phyloP scores from a whole-genome alignment of 1,140 invertebrate genomes.

The Papilio aristodemus region DNA sequence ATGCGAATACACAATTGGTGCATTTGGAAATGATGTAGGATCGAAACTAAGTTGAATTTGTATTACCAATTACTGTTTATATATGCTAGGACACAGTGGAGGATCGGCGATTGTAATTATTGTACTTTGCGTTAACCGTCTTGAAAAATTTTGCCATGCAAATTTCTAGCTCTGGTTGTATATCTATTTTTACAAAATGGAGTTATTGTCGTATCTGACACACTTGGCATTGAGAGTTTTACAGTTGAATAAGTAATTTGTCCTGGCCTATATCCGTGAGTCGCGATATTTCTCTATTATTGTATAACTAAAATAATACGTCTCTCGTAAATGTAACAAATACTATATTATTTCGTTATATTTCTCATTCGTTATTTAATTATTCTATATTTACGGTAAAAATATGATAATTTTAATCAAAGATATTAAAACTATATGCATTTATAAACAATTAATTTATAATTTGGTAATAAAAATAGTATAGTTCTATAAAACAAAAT shows the following conservation, averaged over 20 bases:
- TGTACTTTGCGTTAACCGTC: too few relatives aligned
- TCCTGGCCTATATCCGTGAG: not conserved
- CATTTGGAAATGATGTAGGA: not conserved
- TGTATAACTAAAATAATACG: not conserved
- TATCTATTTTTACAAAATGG: not conserved
- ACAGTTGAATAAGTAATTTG: slow-evolving; percentile 6
- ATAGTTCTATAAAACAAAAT: slow-evolving; percentile 59
- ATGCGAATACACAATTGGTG: slow-evolving; percentile 5
- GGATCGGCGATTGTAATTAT: too few relatives aligned
- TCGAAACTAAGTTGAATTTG: not conserved
- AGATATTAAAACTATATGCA: not conserved
- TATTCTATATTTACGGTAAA: too few relatives aligned
- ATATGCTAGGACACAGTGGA: too few relatives aligned
- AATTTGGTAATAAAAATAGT: not conserved
- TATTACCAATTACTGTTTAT: not conserved
- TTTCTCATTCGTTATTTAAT: not conserved
- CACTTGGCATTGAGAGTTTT: not conserved
- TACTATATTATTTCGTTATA: not conserved
- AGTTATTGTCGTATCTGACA: not conserved
- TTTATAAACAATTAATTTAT: not conserved
- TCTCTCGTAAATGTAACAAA: not conserved
- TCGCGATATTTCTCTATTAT: not conserved
- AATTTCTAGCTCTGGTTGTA: too few relatives aligned
- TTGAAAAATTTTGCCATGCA: too few relatives aligned
- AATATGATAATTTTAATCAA: not conserved